Evolutionary conservation across 2,888 invertebrate species (phyloP).

Genomic region (Gerris lacustris): DNA sequence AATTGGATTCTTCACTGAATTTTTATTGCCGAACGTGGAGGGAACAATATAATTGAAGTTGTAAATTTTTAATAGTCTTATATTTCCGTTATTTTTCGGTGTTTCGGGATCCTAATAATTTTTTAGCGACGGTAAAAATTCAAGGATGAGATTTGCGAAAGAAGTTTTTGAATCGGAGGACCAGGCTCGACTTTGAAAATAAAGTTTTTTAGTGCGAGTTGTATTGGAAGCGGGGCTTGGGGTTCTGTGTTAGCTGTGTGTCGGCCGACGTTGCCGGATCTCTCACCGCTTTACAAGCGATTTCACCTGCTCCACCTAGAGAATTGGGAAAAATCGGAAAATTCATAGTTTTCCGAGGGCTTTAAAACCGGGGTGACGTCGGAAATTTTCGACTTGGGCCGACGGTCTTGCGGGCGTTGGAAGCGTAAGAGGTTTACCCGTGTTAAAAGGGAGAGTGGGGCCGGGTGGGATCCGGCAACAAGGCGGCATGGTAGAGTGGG

Average conservation of each 20-base stretch:
- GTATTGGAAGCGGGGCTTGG: conserved; percentile 3
- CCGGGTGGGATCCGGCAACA: neutral
- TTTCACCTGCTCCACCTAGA: neutral
- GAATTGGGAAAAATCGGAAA: neutral
- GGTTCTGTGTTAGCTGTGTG: neutral
- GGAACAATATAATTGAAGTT: too few relatives aligned
- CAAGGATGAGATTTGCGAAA: neutral
- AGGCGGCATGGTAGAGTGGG: neutral
- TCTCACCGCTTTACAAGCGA: neutral
- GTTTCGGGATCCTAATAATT: neutral
- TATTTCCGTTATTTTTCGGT: too few relatives aligned
- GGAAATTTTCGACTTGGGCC: neutral
- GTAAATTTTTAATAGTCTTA: too few relatives aligned
- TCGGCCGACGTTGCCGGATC: neutral
- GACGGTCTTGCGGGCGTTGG: neutral
- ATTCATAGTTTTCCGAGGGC: too few relatives aligned
- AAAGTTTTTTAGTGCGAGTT: conserved; percentile 3
- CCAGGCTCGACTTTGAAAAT: neutral
- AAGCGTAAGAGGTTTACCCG: neutral
- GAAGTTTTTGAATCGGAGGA: neutral
- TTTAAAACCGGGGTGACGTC: neutral
- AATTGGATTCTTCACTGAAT: too few relatives aligned
- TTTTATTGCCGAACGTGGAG: too few relatives aligned
- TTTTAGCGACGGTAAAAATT: neutral
- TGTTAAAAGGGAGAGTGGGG: conserved; percentile 1